phyloP scores from a whole-genome alignment of 1,140 invertebrate species.

The Drosophila watanabei region DNA sequence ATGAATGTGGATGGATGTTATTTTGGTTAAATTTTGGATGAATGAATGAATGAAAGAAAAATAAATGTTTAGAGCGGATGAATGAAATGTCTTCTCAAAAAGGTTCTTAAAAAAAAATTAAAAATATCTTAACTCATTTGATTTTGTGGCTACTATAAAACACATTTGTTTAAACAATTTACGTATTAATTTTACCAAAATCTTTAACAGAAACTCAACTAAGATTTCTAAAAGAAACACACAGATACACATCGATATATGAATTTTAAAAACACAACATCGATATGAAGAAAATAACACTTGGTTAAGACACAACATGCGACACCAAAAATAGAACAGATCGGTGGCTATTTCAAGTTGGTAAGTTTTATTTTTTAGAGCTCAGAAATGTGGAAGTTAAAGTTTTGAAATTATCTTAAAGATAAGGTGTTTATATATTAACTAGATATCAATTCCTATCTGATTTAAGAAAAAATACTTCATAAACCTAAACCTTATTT shows the following conservation, averaged over 20 bases:
- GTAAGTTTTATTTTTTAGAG: not conserved
- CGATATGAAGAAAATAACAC: constrained; percentile 17
- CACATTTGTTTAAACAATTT: constrained; percentile 7
- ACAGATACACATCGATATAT: constrained; percentile 8
- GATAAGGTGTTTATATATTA: not conserved
- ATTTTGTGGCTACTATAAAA: not conserved
- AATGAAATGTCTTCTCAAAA: not conserved
- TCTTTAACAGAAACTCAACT: not conserved
- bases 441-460: not conserved
- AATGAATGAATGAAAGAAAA: not conserved
- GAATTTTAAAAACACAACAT: constrained; percentile 44
- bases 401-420: too few species aligned
- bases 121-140: not conserved
- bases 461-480: not conserved
- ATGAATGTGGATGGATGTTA: not conserved
- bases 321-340: constrained; percentile 40
- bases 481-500: not conserved
- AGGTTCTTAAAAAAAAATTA: not conserved
- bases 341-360: not conserved
- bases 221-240: not conserved
- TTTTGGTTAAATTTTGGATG: not conserved
- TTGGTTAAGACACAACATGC: constrained; percentile 54
- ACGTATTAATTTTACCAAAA: not conserved
- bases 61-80: not conserved
- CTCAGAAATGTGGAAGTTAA: not conserved